These are phyloP conservation scores for Leucania comma DNA, from an alignment of 2,888 invertebrate species.

Conservation along the genomic window DNA sequence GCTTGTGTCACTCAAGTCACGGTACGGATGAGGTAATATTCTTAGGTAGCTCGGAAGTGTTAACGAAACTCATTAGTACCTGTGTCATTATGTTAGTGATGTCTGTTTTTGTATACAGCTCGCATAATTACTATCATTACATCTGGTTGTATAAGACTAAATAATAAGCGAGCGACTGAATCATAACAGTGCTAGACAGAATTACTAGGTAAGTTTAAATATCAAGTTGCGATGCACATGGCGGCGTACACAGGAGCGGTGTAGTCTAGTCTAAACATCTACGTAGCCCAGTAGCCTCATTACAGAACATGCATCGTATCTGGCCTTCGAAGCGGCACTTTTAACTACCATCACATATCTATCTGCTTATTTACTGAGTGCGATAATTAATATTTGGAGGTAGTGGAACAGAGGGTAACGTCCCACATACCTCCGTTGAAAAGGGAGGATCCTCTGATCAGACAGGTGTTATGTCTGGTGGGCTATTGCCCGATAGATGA, in stretches of 20 bases:
- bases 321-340: slow-evolving; percentile 26
- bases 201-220: slow-evolving; percentile 22
- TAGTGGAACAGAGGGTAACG: too few relatives aligned
- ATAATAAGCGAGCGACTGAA: slow-evolving; percentile 20
- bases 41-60: slow-evolving; percentile 27
- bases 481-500: too few relatives aligned
- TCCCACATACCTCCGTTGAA: too few relatives aligned
- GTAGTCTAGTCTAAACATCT: slow-evolving; percentile 16
- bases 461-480: too few relatives aligned
- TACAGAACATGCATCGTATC: slow-evolving; percentile 33
- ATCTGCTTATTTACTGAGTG: not conserved
- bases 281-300: slow-evolving; percentile 50
- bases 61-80: slow-evolving; percentile 23
- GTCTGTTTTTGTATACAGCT: slow-evolving; percentile 22
- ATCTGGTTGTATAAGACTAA: slow-evolving; percentile 30
- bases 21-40: slow-evolving; percentile 53
- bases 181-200: slow-evolving; percentile 10
- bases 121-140: slow-evolving; percentile 16
- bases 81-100: not conserved
- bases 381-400: too few relatives aligned
- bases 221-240: slow-evolving; percentile 17
- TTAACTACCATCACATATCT: slow-evolving; percentile 15
- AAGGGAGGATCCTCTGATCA: too few relatives aligned
- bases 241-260: slow-evolving; percentile 2
- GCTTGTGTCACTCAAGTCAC: slow-evolving; percentile 46